phyloP scores from a whole-genome alignment of 2,888 invertebrate species.

The Cheiracanthium punctorium region DNA sequence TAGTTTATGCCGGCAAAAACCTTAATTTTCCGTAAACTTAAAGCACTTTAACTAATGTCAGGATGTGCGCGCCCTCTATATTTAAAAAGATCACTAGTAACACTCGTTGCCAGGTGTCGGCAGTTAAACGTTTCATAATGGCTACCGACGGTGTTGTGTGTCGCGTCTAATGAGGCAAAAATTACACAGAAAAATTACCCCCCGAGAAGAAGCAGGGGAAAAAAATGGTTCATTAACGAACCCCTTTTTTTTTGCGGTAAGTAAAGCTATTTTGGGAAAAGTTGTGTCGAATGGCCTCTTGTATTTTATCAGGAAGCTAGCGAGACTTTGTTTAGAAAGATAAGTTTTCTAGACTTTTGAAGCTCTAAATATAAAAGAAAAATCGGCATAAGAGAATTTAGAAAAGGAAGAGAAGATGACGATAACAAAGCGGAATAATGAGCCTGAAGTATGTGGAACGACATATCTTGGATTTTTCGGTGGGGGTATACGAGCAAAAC shows the following conservation, averaged over 20 bases:
- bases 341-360: neutral
- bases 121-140: slow-evolving; percentile 67
- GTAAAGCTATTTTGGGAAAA: slow-evolving; percentile 46
- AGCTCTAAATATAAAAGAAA: neutral
- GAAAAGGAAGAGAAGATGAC: no score
- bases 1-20: neutral
- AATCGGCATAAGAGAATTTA: no score
- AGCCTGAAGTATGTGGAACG: no score
- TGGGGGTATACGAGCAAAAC: no score
- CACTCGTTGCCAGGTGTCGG: slow-evolving; percentile 49
- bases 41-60: neutral
- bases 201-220: slow-evolving; percentile 16
- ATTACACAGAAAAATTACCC: slow-evolving; percentile 69
- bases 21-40: neutral
- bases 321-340: neutral
- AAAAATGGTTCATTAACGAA: slow-evolving; percentile 55
- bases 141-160: slow-evolving; percentile 62
- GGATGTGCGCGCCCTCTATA: neutral
- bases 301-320: neutral
- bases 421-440: no score
- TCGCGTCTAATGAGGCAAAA: slow-evolving; percentile 66
- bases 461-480: no score
- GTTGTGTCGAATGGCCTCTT: neutral
- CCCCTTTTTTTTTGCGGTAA: slow-evolving; percentile 43
- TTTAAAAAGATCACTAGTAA: neutral